A percentile compares a stretch with the other conserved stretches of the same genome.
Conservation (phyloP, 2,797 vertebrate genomes). For the Champsocephalus esox region DNA sequence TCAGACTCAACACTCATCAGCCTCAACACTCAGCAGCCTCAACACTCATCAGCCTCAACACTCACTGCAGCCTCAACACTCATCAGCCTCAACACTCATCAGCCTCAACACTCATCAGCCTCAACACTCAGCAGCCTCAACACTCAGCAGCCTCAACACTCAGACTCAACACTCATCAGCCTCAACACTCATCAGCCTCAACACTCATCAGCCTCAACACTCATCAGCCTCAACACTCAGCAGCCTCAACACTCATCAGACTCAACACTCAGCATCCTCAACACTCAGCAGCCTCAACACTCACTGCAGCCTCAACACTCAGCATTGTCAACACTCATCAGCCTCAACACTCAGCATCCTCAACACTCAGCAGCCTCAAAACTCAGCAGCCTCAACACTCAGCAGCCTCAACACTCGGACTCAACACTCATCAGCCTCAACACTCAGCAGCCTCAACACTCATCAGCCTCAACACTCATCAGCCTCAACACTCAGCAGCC, state of each 20-base stretch:
- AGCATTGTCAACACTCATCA: background rate
- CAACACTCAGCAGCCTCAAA: too few species aligned
- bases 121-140: background rate
- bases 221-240: too few species aligned
- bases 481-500: background rate
- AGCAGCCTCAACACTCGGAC: too few species aligned
- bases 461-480: background rate
- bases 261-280: background rate
- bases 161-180: background rate
- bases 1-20: background rate
- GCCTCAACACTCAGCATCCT: background rate
- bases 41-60: background rate
- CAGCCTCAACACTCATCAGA: too few species aligned
- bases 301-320: too few species aligned
- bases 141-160: too few species aligned
- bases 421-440: too few species aligned
- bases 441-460: too few species aligned
- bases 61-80: too few species aligned
- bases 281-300: background rate
- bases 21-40: background rate
- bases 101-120: background rate
- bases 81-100: too few species aligned
- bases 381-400: background rate
- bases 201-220: too few species aligned
- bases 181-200: background rate